A percentile compares a stretch with the other conserved stretches of the same genome.
Conservation (phyloP, 30 jellyfish, hydroid and myxozoan species). For the Hydractinia symbiolongicarpus region DNA sequence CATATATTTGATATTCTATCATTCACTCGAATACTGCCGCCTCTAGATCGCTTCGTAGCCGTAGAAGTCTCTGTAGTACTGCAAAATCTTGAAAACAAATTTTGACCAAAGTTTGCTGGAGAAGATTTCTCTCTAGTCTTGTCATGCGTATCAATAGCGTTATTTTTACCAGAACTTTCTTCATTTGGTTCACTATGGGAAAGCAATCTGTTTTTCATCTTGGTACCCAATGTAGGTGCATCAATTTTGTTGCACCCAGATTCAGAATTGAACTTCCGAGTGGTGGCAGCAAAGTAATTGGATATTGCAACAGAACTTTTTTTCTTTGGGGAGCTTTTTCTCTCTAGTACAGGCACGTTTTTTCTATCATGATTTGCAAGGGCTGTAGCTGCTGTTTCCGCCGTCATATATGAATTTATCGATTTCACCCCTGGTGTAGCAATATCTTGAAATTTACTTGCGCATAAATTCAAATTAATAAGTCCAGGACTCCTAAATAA, state of each 20-base stretch:
- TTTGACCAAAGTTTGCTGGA: background rate
- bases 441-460: slow-evolving; percentile 58
- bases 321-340: background rate
- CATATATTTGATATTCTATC: no score
- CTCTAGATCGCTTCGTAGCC: no score
- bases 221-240: background rate
- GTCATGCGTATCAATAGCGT: background rate
- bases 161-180: background rate
- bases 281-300: background rate
- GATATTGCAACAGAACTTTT: background rate
- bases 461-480: slow-evolving; percentile 46
- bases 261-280: background rate
- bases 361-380: background rate
- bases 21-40: no score
- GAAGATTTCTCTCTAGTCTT: background rate
- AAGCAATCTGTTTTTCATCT: background rate
- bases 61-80: background rate
- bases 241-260: background rate
- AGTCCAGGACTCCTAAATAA: slow-evolving; percentile 75
- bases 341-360: background rate
- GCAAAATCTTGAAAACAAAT: background rate
- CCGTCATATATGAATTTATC: slow-evolving; percentile 32
- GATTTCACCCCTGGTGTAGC: slow-evolving; percentile 35
- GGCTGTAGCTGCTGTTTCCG: background rate
- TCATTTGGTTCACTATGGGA: background rate